These are phyloP conservation scores for Arion vulgaris DNA, from an alignment of 1,140 invertebrate genomes.

Conservation along the genomic window DNA sequence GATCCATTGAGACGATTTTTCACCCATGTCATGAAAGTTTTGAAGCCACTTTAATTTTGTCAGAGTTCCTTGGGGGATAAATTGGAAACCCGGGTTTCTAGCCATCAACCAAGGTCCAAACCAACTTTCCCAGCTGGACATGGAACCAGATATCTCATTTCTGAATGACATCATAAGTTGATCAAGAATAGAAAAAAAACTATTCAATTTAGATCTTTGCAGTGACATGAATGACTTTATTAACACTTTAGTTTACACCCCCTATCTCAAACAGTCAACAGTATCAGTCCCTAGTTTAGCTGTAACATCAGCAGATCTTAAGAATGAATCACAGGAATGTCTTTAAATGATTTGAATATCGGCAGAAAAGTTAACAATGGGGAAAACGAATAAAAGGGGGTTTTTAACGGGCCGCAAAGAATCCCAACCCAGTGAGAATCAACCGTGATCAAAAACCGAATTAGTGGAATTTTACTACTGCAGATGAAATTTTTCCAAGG, in stretches of 20 bases:
- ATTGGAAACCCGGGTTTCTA: not conserved
- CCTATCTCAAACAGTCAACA: not conserved
- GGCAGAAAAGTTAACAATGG: not conserved
- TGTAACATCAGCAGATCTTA: not conserved
- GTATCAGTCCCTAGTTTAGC: not conserved
- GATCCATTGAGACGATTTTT: conserved; percentile 4
- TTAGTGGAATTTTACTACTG: not conserved
- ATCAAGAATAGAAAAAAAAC: conserved; percentile 17
- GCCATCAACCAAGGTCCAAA: not conserved
- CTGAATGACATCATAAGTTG: conserved; percentile 2
- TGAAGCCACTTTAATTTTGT: not conserved
- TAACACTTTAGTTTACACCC: not conserved
- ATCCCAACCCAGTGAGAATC: conserved; percentile 18
- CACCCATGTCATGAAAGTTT: conserved; percentile 23
- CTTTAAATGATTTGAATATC: not conserved
- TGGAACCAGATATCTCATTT: conserved; percentile 33
- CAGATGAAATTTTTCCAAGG: not conserved
- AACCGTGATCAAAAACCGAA: conserved; percentile 26
- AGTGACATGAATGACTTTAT: conserved; percentile 12
- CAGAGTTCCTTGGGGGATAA: conserved; percentile 6
- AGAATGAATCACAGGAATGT: not conserved
- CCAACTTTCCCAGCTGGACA: conserved; percentile 32
- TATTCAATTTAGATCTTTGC: conserved; percentile 6
- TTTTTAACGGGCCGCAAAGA: not conserved
- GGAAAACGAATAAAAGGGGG: no score